These are phyloP conservation scores for Chloropsis cyanopogon DNA, from an alignment of 2,113 vertebrate species.

Conservation along the genomic window DNA sequence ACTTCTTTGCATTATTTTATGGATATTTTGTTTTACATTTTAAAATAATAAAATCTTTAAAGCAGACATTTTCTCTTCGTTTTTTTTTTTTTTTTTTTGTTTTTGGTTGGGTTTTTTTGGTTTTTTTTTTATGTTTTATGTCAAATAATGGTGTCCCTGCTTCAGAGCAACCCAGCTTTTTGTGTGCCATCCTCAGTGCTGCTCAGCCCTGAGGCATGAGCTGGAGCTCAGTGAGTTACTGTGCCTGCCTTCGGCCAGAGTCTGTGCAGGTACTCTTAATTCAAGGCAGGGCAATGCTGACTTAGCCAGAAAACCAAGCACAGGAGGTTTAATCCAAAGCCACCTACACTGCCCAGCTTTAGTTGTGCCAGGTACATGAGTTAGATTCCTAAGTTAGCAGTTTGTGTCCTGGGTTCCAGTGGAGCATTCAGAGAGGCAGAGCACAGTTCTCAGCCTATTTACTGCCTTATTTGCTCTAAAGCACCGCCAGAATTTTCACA, in stretches of 20 bases:
- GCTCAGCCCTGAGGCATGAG: background rate
- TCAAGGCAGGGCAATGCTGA: background rate
- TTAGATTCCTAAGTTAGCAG: background rate
- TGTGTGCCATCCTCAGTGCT: background rate
- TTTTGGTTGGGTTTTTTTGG: too few species aligned
- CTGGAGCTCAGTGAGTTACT: background rate
- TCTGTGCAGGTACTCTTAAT: background rate
- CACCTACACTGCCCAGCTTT: background rate
- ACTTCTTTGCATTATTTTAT: conserved; percentile 8
- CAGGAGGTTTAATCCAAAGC: background rate
- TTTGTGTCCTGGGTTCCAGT: background rate
- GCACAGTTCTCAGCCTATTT: background rate
- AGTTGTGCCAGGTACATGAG: background rate
- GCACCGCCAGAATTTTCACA: background rate
- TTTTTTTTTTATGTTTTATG: background rate
- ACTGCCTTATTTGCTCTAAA: background rate
- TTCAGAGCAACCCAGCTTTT: background rate
- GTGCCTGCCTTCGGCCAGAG: background rate
- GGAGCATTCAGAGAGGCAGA: background rate
- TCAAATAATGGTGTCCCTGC: background rate
- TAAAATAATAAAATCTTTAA: background rate
- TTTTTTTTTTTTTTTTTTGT: too few species aligned
- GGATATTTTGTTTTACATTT: conserved; percentile 22
- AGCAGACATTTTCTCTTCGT: background rate
- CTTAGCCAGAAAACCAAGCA: background rate